Base-by-base conservation (phyloP, 1,140 invertebrate genomes). In the Papilio xuthus region DNA sequence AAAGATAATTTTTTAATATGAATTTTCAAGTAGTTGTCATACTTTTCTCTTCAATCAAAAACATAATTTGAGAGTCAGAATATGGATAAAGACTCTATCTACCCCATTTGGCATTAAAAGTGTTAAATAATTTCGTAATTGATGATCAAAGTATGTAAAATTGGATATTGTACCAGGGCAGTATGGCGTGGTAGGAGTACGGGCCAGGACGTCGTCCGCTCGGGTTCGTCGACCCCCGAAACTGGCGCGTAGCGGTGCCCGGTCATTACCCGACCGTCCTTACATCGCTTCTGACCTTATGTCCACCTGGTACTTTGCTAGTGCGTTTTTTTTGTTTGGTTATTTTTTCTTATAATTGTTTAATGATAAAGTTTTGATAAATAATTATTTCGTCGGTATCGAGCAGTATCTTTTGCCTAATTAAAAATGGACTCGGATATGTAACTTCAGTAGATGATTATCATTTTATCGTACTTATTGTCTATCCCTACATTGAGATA, bases 201-300 rank as follows among this genome's bases (percentile, higher is more conserved):
- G 84, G 85, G 84, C 86, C 85, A 89, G 90, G 89, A 90, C 90
- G 89, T 84, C 85, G 88, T 86, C 83, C 80, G 85, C 84, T 50
- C 85, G 82, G 90, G 74, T 87, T 93, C 91, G 88, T 82, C 87
- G 90, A 93, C 88, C 91, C 90, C 90, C 91, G 86, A 92, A 92
- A 90, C 88, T 91, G 89, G 90, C 89, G 89, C 89, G 90, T 90
- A 92, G 91, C 91, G 90, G 89, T 93, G 90, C 89, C 90, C 91
- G 91, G 91, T 93, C 90, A 89, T 93, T 93, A 93, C 90, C 90
- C 91, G 88, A 75, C 91, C 90, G 90, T 93, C 91, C 90, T 93
- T 91, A 89, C 79, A 86, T 73, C 82, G 82, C 88, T 86, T 79
- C 77, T 85, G 91, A 91, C 90, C 90, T 92, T 90, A 91, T 91